phyloP scores from a whole-genome alignment of 64 coral and sea anemone genomes.

The Pocillopora verrucosa region DNA sequence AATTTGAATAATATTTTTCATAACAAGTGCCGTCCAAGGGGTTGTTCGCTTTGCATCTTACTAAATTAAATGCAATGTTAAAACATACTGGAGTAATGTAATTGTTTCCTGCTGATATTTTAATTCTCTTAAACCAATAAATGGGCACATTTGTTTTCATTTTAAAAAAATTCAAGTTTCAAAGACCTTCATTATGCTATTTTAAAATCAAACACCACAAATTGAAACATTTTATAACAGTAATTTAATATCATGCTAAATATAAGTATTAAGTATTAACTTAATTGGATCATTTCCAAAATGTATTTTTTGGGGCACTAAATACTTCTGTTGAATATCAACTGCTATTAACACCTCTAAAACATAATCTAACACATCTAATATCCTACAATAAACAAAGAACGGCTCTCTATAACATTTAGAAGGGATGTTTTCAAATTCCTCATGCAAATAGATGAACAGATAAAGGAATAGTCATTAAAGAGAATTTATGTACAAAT shows the following conservation, averaged over 20 bases:
- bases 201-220: background rate
- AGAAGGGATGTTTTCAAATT: background rate
- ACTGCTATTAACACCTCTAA: no score
- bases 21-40: no score
- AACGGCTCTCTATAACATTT: background rate
- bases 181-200: background rate
- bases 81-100: no score
- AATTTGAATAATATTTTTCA: no score
- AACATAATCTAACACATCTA: no score
- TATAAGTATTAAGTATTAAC: background rate
- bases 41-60: no score
- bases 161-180: background rate
- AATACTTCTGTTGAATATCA: background rate
- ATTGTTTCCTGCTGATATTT: no score
- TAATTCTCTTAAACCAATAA: background rate
- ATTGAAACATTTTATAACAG: background rate
- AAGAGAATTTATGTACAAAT: background rate
- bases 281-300: background rate
- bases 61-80: no score
- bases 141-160: background rate
- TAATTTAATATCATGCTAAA: background rate
- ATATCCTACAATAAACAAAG: background rate
- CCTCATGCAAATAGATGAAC: constrained; percentile 1
- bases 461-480: background rate
- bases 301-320: background rate